Conservation (phyloP, 2,888 invertebrate species). For the Odontocerum albicorne region DNA sequence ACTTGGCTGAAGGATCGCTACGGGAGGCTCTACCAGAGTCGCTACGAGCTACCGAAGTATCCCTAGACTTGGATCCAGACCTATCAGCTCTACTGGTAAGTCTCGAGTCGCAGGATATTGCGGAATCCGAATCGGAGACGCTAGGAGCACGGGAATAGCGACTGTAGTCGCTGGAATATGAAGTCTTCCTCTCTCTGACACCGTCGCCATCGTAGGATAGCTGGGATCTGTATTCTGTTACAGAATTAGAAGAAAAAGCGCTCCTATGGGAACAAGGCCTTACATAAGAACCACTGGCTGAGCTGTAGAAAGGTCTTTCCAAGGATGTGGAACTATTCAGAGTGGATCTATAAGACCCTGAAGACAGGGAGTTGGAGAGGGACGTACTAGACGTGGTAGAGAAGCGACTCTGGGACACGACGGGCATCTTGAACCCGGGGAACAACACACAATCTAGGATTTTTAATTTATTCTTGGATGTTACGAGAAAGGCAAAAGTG, state of each 20-base stretch:
- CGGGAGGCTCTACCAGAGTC: constrained; percentile 56
- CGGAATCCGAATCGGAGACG: constrained; percentile 52
- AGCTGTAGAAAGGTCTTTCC: constrained; percentile 59
- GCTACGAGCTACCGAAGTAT: constrained; percentile 57
- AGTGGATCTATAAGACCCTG: constrained; percentile 54
- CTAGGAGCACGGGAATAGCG: constrained; percentile 49
- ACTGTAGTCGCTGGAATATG: constrained; percentile 48
- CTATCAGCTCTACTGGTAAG: constrained; percentile 42
- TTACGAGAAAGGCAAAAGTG: constrained; percentile 4
- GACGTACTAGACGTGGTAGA: constrained; percentile 46
- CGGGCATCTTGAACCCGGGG: constrained; percentile 52
- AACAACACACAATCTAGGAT: not conserved
- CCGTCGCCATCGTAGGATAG: constrained; percentile 46
- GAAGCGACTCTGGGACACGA: constrained; percentile 59
- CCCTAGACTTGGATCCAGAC: constrained; percentile 55
- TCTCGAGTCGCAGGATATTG: constrained; percentile 44
- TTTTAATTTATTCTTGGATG: not conserved
- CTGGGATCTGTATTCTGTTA: constrained; percentile 43
- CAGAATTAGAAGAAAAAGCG: constrained; percentile 43
- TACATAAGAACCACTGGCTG: constrained; percentile 49
- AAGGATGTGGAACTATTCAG: constrained; percentile 52
- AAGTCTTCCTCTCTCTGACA: constrained; percentile 49
- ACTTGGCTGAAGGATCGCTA: constrained; percentile 49
- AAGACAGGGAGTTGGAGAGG: constrained; percentile 45
- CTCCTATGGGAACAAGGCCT: constrained; percentile 41